A percentile compares a stretch with the other conserved stretches of the same genome.
These are phyloP conservation scores for Rhingia campestris DNA, from an alignment of 2,888 invertebrate species.

Conservation along the genomic window DNA sequence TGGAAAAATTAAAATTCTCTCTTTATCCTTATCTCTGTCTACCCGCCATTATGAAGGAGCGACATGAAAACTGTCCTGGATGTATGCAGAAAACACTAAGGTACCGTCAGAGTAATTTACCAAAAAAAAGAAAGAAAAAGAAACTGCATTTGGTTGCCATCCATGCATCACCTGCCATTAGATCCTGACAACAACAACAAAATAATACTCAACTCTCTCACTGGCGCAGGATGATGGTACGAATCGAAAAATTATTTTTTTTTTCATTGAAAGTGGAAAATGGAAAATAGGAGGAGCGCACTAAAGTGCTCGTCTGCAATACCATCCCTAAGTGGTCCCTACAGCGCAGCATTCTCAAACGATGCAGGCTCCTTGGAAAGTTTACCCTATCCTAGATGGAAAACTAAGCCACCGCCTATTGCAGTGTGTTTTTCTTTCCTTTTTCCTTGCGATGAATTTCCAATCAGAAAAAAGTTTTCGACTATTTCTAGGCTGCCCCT, in stretches of 20 bases:
- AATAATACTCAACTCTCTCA: too few relatives aligned
- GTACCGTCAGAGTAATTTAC: conserved; percentile 29
- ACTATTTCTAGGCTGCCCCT: conserved; percentile 69
- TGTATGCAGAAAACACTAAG: conserved; percentile 21
- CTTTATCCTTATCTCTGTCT: conserved; percentile 33
- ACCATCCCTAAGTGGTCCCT: conserved; percentile 65
- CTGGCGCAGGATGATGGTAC: neutral
- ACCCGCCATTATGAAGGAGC: conserved; percentile 7
- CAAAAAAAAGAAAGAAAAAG: conserved; percentile 15
- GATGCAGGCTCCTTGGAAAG: conserved; percentile 62
- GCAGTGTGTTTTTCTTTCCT: conserved; percentile 35
- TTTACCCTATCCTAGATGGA: conserved; percentile 66
- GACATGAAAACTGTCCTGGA: neutral
- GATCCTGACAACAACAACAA: too few relatives aligned
- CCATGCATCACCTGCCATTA: conserved; percentile 68
- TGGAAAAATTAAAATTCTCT: conserved; percentile 53
- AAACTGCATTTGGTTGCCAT: conserved; percentile 56
- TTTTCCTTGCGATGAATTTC: conserved; percentile 50
- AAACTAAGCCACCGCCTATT: conserved; percentile 67
- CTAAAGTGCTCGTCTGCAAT: conserved; percentile 57
- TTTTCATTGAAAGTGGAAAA: conserved; percentile 22
- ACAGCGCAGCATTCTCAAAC: conserved; percentile 63
- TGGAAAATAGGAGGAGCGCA: conserved; percentile 75
- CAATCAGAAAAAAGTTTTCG: conserved; percentile 70
- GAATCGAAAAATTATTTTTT: conserved; percentile 32